These are phyloP conservation scores for Stegana nigrithorax DNA, from an alignment of 2,888 invertebrate genomes.

Conservation along the genomic window DNA sequence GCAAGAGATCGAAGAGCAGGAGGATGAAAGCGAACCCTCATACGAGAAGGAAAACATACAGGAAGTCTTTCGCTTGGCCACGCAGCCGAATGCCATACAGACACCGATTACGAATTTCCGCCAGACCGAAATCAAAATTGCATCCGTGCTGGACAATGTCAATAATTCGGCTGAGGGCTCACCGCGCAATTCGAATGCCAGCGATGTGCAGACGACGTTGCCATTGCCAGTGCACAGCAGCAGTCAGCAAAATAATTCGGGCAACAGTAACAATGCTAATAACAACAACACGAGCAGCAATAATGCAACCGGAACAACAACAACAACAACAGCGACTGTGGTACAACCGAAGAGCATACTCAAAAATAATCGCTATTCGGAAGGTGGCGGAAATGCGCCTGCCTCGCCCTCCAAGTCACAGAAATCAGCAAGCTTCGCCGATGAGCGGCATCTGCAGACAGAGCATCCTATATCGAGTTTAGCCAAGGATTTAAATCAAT, in stretches of 20 bases:
- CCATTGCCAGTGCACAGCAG: background rate
- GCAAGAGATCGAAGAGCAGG: conserved; percentile 79
- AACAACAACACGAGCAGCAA: conserved; percentile 15
- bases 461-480: conserved; percentile 62
- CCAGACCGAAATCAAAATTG: conserved; percentile 65
- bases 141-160: conserved; percentile 42
- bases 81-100: conserved; percentile 67
- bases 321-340: conserved; percentile 17
- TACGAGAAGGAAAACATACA: conserved; percentile 69
- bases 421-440: conserved; percentile 67
- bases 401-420: conserved; percentile 68
- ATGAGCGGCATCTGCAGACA: conserved; percentile 62
- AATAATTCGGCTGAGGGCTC: conserved; percentile 49
- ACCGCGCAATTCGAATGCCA: conserved; percentile 48
- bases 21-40: conserved; percentile 73
- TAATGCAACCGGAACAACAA: conserved; percentile 59
- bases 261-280: background rate
- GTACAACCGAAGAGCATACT: conserved; percentile 68
- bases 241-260: background rate
- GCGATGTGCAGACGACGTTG: background rate
- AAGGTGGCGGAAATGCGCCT: conserved; percentile 49
- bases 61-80: conserved; percentile 70
- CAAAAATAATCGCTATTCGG: conserved; percentile 66
- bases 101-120: conserved; percentile 68
- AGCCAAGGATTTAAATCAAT: conserved; percentile 60